Conservation (phyloP, 2,797 vertebrate species). For the Scyliorhinus canicula region DNA sequence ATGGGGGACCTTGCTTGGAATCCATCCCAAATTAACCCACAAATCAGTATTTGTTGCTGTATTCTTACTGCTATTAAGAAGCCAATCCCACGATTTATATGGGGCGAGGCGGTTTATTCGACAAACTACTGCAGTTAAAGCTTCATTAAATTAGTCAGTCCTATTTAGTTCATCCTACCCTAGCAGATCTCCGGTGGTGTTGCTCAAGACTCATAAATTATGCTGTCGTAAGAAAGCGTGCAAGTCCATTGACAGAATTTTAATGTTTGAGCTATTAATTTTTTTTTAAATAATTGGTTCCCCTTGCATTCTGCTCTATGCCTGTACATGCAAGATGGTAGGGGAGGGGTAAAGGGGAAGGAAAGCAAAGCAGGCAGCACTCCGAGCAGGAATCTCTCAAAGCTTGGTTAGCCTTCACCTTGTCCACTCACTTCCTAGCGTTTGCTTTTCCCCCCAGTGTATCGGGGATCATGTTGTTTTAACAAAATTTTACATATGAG, state of each 20-base stretch:
- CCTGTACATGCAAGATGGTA: not conserved
- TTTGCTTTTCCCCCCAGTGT: not conserved
- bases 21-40: conserved; percentile 1
- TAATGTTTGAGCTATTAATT: not conserved
- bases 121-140: not conserved
- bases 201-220: not conserved
- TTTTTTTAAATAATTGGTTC: not conserved
- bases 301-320: not conserved
- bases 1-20: not conserved
- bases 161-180: not conserved
- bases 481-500: not conserved
- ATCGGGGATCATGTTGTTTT: not conserved
- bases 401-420: not conserved
- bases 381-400: not conserved
- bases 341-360: no score
- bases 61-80: conserved; percentile 8
- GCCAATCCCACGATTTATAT: not conserved
- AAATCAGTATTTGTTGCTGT: not conserved
- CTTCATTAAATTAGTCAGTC: not conserved
- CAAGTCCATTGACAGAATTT: not conserved
- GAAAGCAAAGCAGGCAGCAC: not conserved
- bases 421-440: not conserved
- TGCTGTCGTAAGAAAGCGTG: not conserved
- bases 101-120: not conserved
- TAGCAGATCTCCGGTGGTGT: not conserved